phyloP scores from a whole-genome alignment of 2,797 vertebrate genomes.

The Gymnothorax javanicus region DNA sequence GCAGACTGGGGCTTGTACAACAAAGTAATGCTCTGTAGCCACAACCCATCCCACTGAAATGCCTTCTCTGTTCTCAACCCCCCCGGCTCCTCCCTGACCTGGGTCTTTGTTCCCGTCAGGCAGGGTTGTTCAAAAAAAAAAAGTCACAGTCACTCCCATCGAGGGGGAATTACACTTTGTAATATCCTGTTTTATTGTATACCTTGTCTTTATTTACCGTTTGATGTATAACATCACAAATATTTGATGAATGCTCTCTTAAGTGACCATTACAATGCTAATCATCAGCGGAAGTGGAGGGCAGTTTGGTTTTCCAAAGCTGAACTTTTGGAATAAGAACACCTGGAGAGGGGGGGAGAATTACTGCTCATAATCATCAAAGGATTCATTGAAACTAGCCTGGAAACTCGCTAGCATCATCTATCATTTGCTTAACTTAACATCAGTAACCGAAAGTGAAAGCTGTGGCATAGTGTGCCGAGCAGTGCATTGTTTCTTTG shows the following conservation, averaged over 20 bases:
- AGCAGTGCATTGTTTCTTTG: not conserved
- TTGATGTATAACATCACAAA: no score
- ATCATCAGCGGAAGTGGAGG: no score
- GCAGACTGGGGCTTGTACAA: conserved; percentile 15
- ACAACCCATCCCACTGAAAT: not conserved
- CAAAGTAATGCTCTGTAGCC: conserved; percentile 20
- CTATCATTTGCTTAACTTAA: not conserved
- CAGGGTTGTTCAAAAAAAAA: not conserved
- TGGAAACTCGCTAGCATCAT: not conserved
- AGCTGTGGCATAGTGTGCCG: not conserved
- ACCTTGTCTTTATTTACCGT: not conserved
- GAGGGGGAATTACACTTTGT: not conserved
- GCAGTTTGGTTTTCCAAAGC: no score
- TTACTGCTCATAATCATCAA: no score
- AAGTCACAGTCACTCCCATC: not conserved
- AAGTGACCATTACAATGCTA: no score
- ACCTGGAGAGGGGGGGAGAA: no score
- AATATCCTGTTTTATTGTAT: not conserved
- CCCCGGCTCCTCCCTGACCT: no score
- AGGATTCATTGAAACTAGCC: not conserved
- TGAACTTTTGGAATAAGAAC: no score
- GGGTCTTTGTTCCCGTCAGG: not conserved
- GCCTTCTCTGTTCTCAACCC: not conserved
- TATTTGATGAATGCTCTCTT: no score
- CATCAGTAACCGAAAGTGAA: not conserved